These are phyloP conservation scores for Ephialtes manifestator DNA, from an alignment of 2,888 invertebrate genomes.

Conservation along the genomic window DNA sequence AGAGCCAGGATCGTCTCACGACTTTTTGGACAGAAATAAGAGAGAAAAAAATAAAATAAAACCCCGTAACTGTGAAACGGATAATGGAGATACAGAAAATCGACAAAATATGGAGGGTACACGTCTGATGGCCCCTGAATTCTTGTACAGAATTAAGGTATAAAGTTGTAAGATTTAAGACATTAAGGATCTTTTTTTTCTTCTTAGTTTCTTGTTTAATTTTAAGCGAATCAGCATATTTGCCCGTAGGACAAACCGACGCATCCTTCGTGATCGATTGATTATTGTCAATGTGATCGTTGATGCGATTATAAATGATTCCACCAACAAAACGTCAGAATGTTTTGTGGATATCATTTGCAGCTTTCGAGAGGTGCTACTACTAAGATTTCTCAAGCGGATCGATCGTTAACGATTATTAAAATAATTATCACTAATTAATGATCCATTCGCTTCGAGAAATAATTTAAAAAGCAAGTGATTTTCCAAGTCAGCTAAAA, in stretches of 20 bases:
- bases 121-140: slow-evolving; percentile 72
- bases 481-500: slow-evolving; percentile 35
- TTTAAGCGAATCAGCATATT: slow-evolving; percentile 33
- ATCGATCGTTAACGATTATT: slow-evolving; percentile 41
- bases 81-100: slow-evolving; percentile 50
- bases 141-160: slow-evolving; percentile 81
- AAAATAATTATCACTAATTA: slow-evolving; percentile 29
- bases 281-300: slow-evolving; percentile 47
- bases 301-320: slow-evolving; percentile 23
- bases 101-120: slow-evolving; percentile 28
- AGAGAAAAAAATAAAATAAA: slow-evolving; percentile 39
- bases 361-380: slow-evolving; percentile 77
- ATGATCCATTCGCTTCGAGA: slow-evolving; percentile 52
- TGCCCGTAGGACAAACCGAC: slow-evolving; percentile 22
- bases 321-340: slow-evolving; percentile 71
- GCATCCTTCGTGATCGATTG: slow-evolving; percentile 27
- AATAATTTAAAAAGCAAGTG: slow-evolving; percentile 4
- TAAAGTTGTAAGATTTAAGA: slow-evolving; percentile 78
- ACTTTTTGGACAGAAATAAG: slow-evolving; percentile 39
- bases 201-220: slow-evolving; percentile 37
- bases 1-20: slow-evolving; percentile 62
- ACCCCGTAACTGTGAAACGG: slow-evolving; percentile 41
- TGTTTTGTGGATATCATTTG: slow-evolving; percentile 78
- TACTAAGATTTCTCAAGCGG: slow-evolving; percentile 58
- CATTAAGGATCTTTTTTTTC: slow-evolving; percentile 65